Evolutionary conservation across 2,797 vertebrate species (phyloP).

Genomic region (Emys orbicularis): DNA sequence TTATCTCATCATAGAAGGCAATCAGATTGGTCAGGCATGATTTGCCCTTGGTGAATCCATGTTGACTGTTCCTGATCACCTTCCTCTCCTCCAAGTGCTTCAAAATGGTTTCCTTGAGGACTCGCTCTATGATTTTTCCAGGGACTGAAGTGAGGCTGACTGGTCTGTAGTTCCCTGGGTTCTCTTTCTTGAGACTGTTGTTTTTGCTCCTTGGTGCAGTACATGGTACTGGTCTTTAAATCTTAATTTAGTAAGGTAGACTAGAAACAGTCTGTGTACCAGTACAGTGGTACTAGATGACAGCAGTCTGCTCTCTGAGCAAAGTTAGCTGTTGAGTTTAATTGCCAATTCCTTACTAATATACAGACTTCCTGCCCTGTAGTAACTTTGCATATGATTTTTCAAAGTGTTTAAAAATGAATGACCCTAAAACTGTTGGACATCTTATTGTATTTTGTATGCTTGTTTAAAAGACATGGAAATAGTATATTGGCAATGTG

Average conservation of each 20-base stretch:
- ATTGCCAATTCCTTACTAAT: background rate
- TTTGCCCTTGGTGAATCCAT: too few species aligned
- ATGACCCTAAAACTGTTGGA: background rate
- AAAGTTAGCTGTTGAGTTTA: background rate
- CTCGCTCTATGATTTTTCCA: too few species aligned
- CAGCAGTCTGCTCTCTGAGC: background rate
- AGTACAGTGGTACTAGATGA: background rate
- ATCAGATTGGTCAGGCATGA: too few species aligned
- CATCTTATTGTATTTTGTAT: background rate
- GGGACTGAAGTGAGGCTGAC: too few species aligned
- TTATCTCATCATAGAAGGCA: too few species aligned
- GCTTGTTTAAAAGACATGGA: background rate
- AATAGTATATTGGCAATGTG: background rate
- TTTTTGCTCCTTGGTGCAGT: background rate
- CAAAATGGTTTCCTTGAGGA: too few species aligned
- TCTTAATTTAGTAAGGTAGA: background rate
- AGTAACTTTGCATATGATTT: background rate
- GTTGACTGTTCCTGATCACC: too few species aligned
- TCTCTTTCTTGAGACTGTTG: too few species aligned
- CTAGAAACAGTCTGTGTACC: background rate
- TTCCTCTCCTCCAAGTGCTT: too few species aligned
- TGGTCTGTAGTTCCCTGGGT: too few species aligned
- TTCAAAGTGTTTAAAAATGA: background rate
- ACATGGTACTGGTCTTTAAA: background rate
- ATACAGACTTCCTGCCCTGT: background rate